Evolutionary conservation across 1,140 invertebrate genomes (phyloP), one percentile per base, ranked within the genome.

Genomic region (Brachionus angularis): DNA sequence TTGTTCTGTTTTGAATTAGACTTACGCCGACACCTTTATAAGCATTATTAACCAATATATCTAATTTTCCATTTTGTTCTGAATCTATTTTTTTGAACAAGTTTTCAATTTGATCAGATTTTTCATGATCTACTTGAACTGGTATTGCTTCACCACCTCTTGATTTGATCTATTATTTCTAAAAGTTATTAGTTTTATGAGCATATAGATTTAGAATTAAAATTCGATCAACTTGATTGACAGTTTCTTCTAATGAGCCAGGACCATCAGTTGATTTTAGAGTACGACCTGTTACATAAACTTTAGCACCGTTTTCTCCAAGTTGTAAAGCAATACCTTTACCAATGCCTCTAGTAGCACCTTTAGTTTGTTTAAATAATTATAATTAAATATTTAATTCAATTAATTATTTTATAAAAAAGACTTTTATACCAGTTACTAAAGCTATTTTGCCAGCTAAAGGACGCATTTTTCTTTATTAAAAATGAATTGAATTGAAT

Each of bases 41-140:
- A 2, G 83, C 83, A 73, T 84, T 84, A 73, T 84, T 84, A 27
- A 84, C 83, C 5, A 84, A 73, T 58, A 84, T 75, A 73, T 84
- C 81, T 21, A 84, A 75, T 52, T 75, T 74, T 16, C 83, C 83
- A 18, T 79, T 70, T 50, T 82, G 79, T 67, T 84, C 81, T 8
- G 55, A 42, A 14, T 77, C 74, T 29, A 84, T 78, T 36, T 72
- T 73, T 27, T 83, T 76, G 76, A 84, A 84, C n/a, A 84, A 67
- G 18, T 64, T 34, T 42, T 79, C 72, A 7, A 84, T 74, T 27
- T 84, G 77, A 2, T 76, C 76, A 70, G 79, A 76, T 52, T 83
- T 81, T 5, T 74, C 74, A 74, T 84, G 83, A 67, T 84, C 83
- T 75, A 79, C 80, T 64, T 79, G 78, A 5, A 82, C 72, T 4